Evolutionary conservation across 2,888 invertebrate species (phyloP), one percentile per base, ranked within the genome.

Genomic region (Phalangium opilio): DNA sequence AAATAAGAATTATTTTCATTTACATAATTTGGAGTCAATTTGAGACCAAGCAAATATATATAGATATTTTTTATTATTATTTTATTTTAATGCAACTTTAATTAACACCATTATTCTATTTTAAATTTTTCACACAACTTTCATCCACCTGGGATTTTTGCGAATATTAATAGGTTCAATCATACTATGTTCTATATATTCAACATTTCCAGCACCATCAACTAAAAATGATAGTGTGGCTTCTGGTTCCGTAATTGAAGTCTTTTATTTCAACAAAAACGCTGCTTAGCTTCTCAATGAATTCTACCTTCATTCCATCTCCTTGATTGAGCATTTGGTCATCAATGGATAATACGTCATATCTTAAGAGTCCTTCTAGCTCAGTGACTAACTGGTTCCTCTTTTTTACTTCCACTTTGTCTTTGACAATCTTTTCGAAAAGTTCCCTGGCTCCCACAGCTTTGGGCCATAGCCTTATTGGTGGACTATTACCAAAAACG

Each of bases 301-400:
- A 52, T 2, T 43, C 46, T 2, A 45, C 46, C 5, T 56, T 41
- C 41, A 54, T 54, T 17, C 56, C 57, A 2, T 70, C 77, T 20
- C 72, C 73, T 56, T 77, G 71, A 33, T 66, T 68, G 59, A 75
- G 61, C 48, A 85, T 67, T 60, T 79, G 77, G 1, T 67, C 66
- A 64, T 85, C 84, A n/a, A n/a, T n/a, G n/a, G n/a, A n/a, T n/a
- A n/a, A n/a, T 3, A 84, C 83, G 57, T 80, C 68, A 65, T 78
- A 73, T 59, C 76, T 78, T 17, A 84, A 67, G 32, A 83, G 62
- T 10, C 63, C 53, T 39, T 77, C 59, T 17, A 81, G 67, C 50
- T 75, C 71, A 27, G 73, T 65, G 35, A 76, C 62, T 4, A 82
- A 66, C 36, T 67, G 56, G 3, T 72, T 63, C 60, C 73, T 64